Evolutionary conservation across 2,113 vertebrate genomes (phyloP).

Genomic region (Nestor notabilis): DNA sequence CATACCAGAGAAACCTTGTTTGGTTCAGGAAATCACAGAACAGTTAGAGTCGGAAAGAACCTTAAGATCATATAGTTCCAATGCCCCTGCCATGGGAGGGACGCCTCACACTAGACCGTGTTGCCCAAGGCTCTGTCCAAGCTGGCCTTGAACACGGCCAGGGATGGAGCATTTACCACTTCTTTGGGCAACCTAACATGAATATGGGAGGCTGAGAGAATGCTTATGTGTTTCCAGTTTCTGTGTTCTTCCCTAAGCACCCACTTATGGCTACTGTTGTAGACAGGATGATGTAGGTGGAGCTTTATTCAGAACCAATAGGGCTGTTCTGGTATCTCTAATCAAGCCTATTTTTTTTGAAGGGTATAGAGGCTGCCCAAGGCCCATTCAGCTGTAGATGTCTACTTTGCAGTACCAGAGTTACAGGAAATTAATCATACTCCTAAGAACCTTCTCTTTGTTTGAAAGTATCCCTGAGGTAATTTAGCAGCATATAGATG

Average conservation of each 20-base stretch:
- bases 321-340: background rate
- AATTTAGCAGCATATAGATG: background rate
- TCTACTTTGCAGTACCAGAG: background rate
- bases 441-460: slow-evolving; percentile 13
- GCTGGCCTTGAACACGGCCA: background rate
- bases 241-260: background rate
- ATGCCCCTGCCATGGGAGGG: background rate
- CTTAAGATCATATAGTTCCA: background rate
- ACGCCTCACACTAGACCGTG: background rate
- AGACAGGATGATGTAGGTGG: background rate
- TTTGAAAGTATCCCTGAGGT: slow-evolving; percentile 23
- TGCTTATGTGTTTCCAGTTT: background rate
- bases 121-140: background rate
- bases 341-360: background rate
- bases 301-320: background rate
- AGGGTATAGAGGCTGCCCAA: background rate
- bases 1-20: background rate
- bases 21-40: background rate
- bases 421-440: slow-evolving; percentile 36
- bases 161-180: background rate
- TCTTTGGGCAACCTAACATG: background rate
- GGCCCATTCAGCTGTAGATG: background rate
- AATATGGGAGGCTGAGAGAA: background rate
- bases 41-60: background rate
- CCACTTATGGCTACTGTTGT: background rate